A percentile compares a stretch with the other conserved stretches of the same genome.
These are phyloP conservation scores for Pollenia griseotomentosa DNA, from an alignment of 2,888 invertebrate genomes.

Conservation along the genomic window DNA sequence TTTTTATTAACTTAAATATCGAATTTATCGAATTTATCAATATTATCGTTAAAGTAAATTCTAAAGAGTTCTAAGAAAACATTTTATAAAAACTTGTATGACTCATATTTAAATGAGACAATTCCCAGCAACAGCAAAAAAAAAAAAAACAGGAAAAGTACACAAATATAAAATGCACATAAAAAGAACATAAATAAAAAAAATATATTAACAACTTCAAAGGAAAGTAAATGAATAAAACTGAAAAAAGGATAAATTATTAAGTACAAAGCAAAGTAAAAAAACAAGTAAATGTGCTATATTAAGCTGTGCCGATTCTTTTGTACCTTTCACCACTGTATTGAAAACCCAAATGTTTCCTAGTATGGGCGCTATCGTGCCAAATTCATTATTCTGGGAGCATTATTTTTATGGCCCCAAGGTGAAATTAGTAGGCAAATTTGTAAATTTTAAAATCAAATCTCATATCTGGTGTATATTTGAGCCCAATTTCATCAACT, in stretches of 20 bases:
- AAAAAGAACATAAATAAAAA: slow-evolving; percentile 37
- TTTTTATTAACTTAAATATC: too few species aligned
- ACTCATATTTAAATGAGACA: slow-evolving; percentile 39
- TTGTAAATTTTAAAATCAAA: too few species aligned
- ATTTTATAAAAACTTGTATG: slow-evolving; percentile 37
- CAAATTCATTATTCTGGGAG: too few species aligned
- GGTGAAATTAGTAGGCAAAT: too few species aligned
- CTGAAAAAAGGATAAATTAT: background rate
- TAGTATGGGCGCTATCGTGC: too few species aligned
- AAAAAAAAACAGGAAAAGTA: background rate
- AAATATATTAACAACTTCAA: slow-evolving; percentile 25
- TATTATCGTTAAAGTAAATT: slow-evolving; percentile 34
- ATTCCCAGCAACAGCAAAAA: slow-evolving; percentile 3
- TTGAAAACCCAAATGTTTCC: too few species aligned
- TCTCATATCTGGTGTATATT: too few species aligned
- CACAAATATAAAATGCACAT: background rate
- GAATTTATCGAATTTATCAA: too few species aligned
- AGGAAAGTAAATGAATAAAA: background rate
- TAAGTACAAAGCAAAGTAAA: background rate
- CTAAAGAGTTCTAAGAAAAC: slow-evolving; percentile 34
- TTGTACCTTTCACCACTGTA: too few species aligned
- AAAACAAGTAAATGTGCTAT: background rate
- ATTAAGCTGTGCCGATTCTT: too few species aligned
- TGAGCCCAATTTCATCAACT: too few species aligned
- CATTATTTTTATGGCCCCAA: too few species aligned